Conservation (phyloP, 2,113 vertebrate species). For the Strix uralensis region DNA sequence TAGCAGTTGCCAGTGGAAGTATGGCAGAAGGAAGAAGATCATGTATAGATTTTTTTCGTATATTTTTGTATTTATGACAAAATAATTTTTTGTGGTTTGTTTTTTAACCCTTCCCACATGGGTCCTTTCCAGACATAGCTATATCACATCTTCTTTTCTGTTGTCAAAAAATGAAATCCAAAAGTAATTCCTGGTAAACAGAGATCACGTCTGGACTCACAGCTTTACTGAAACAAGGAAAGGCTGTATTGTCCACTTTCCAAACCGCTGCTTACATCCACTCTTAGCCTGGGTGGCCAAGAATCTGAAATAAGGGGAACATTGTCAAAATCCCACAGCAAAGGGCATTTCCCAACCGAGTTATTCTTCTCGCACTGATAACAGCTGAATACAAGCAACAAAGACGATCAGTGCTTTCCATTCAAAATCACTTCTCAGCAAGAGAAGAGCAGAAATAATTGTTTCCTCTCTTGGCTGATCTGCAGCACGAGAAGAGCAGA, state of each 20-base stretch:
- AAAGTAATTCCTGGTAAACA: neutral
- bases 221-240: neutral
- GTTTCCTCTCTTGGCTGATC: neutral
- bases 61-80: neutral
- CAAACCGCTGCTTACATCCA: neutral
- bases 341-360: neutral
- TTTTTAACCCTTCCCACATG: neutral
- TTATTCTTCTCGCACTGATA: neutral
- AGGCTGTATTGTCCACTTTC: neutral
- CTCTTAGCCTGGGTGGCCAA: neutral
- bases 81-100: neutral
- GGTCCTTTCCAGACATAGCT: neutral
- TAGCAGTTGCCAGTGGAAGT: neutral
- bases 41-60: rapidly evolving
- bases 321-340: neutral
- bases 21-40: neutral
- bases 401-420: neutral
- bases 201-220: neutral
- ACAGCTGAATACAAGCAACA: neutral
- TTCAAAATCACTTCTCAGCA: neutral
- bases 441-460: neutral
- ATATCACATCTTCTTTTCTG: neutral
- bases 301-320: neutral
- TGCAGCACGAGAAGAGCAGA: neutral
- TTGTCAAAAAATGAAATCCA: neutral